Conservation (phyloP, 92 coral and sea anemone genomes). For the Porites cylindrica region DNA sequence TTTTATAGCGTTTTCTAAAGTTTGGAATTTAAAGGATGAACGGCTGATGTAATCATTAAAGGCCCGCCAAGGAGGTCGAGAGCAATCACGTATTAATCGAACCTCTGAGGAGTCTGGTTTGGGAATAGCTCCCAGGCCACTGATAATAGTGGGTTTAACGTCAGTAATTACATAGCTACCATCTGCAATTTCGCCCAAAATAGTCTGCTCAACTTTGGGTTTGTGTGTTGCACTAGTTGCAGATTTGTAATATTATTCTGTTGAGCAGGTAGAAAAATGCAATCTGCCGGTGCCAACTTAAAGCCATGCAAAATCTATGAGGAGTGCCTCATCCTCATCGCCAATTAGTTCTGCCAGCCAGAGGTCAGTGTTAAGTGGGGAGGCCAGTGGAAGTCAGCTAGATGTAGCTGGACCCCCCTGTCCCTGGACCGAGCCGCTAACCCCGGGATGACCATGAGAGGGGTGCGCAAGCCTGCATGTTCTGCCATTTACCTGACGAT, state of each 20-base stretch:
- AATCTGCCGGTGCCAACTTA: not conserved
- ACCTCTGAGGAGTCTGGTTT: constrained; percentile 49
- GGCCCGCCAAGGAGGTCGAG: constrained; percentile 43
- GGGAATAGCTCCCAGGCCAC: constrained; percentile 67
- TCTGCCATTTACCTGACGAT: not conserved
- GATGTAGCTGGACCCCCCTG: not conserved
- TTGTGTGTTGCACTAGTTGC: not conserved
- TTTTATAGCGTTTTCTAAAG: constrained; percentile 23
- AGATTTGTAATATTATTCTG: not conserved
- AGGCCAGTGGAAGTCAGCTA: not conserved
- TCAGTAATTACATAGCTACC: constrained; percentile 36
- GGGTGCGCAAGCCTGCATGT: not conserved
- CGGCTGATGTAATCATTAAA: constrained; percentile 48
- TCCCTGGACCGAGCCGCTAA: not conserved
- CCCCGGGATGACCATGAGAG: not conserved
- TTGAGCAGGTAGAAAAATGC: not conserved
- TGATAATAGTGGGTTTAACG: constrained; percentile 44
- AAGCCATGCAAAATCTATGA: not conserved
- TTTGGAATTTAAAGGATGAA: constrained; percentile 36
- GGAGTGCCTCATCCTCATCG: not conserved
- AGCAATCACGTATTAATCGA: constrained; percentile 51
- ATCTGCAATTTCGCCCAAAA: not conserved
- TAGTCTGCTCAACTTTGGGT: not conserved
- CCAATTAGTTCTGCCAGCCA: constrained; percentile 12
- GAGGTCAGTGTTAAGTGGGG: not conserved